Percentiles rank a stretch among this genome's conserved stretches.
Conservation (phyloP, 1,140 invertebrate genomes). For the Penaeus japonicus region DNA sequence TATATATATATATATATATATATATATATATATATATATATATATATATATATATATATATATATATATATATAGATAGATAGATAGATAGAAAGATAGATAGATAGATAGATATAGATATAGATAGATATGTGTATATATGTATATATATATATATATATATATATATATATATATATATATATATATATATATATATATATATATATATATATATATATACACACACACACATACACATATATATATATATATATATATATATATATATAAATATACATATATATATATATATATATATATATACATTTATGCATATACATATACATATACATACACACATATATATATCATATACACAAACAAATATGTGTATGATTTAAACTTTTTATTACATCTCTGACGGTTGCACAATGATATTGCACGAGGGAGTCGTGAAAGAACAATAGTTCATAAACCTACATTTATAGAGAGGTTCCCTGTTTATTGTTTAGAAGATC, state of each 20-base stretch:
- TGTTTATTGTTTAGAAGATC: no score
- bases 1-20: constrained; percentile 8
- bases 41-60: neutral
- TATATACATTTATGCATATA: neutral
- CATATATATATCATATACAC: no score
- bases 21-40: constrained; percentile 8
- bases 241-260: neutral
- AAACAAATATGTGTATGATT: no score
- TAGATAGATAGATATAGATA: no score
- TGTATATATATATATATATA: neutral
- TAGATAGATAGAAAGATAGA: no score
- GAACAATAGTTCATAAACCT: no score
- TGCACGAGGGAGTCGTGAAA: no score
- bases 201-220: neutral
- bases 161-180: neutral
- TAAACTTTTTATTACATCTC: neutral
- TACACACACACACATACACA: neutral
- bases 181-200: no score
- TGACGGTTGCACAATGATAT: neutral
- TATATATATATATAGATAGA: no score
- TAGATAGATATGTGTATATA: no score
- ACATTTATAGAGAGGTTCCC: no score
- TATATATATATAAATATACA: neutral
- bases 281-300: constrained; percentile 20
- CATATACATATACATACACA: no score